phyloP scores from a whole-genome alignment of 2,113 vertebrate genomes.

The Ellobius talpinus region DNA sequence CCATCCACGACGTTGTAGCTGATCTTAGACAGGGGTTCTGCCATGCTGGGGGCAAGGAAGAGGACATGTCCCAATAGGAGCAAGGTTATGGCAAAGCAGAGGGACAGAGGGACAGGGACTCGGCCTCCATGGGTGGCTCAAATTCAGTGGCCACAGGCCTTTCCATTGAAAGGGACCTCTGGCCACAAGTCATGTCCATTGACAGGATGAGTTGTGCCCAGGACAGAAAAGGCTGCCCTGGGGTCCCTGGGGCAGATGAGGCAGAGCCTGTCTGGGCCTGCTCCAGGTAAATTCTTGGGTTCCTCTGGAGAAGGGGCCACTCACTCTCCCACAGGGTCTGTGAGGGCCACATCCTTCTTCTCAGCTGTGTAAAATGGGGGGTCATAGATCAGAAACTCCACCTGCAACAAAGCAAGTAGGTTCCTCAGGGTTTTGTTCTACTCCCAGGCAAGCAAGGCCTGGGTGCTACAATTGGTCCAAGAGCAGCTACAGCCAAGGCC shows the following conservation, averaged over 20 bases:
- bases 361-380: conserved; percentile 86
- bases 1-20: conserved; percentile 86
- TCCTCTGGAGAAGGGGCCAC: not conserved
- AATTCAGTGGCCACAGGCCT: not conserved
- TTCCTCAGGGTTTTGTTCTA: not conserved
- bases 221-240: not conserved
- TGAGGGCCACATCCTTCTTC: conserved; percentile 78
- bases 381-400: conserved; percentile 89
- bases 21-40: conserved; percentile 84
- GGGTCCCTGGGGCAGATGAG: not conserved
- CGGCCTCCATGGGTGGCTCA: not conserved
- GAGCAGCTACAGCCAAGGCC: fast-evolving
- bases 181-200: too few relatives aligned
- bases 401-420: conserved; percentile 80
- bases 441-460: not conserved
- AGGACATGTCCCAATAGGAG: fast-evolving
- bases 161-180: not conserved
- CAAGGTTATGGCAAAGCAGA: not conserved
- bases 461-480: too few relatives aligned
- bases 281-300: not conserved
- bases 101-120: not conserved
- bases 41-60: conserved; percentile 66
- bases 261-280: not conserved
- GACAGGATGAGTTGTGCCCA: not conserved
- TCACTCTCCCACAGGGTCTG: conserved; percentile 86